Evolutionary conservation across 2,113 vertebrate species (phyloP).

Genomic region (Xerus inauris): DNA sequence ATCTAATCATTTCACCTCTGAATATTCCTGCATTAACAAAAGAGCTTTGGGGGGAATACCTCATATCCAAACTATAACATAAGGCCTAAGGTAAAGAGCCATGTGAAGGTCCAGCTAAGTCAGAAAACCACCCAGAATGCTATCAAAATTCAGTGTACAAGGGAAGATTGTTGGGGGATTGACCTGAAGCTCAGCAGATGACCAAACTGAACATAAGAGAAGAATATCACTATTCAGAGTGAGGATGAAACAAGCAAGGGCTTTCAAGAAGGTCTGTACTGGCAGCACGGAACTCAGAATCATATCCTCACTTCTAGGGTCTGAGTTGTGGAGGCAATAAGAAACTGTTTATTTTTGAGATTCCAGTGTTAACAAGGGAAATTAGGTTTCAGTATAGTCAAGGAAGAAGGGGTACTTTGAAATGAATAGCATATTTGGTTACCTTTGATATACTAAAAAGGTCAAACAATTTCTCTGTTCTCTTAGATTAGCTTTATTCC

Average conservation of each 20-base stretch:
- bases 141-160: neutral
- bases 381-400: neutral
- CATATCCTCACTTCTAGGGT: neutral
- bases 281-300: neutral
- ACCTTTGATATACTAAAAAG: neutral
- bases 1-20: too few relatives aligned
- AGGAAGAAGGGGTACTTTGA: neutral
- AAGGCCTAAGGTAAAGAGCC: neutral
- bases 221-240: neutral
- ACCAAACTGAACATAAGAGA: neutral
- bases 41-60: too few relatives aligned
- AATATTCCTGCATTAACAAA: too few relatives aligned
- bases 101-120: neutral
- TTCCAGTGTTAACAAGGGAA: neutral
- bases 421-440: neutral
- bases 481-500: conserved; percentile 8
- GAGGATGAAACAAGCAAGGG: neutral
- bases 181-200: neutral
- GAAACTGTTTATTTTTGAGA: neutral
- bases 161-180: neutral
- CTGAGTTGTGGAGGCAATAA: neutral
- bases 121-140: neutral
- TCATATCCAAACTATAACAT: too few relatives aligned
- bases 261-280: neutral
- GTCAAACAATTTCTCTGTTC: neutral